These are phyloP conservation scores for Neomorphus geoffroyi DNA, from an alignment of 2,797 vertebrate species.

Conservation along the genomic window DNA sequence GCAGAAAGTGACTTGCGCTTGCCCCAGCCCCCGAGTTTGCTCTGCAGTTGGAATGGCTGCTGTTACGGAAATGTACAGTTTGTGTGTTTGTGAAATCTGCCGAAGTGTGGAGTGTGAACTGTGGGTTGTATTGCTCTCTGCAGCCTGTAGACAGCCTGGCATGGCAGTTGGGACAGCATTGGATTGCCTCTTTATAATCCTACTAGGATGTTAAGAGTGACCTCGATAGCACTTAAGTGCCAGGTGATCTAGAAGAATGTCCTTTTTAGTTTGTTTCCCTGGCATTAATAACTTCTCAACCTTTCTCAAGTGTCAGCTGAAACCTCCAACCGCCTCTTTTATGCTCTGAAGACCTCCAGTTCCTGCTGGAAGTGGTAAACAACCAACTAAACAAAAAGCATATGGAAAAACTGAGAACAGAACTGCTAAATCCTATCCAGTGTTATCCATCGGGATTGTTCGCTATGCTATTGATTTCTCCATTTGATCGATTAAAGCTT, in stretches of 20 bases:
- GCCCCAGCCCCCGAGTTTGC: background rate
- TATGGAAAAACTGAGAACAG: background rate
- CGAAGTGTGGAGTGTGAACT: background rate
- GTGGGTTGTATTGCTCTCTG: background rate
- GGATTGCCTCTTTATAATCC: background rate
- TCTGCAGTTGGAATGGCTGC: background rate
- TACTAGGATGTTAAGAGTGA: background rate
- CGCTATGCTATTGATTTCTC: constrained; percentile 27
- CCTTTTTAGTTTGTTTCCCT: background rate
- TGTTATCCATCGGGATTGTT: background rate
- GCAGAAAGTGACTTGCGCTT: background rate
- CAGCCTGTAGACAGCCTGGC: background rate
- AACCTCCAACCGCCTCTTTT: background rate
- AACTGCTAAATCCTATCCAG: background rate
- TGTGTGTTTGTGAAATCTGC: background rate
- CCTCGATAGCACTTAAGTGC: background rate
- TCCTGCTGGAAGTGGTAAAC: background rate
- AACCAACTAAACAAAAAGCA: background rate
- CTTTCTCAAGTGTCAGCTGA: background rate
- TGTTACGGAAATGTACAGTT: background rate
- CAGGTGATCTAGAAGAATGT: background rate
- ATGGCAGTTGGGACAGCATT: background rate
- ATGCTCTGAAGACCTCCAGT: background rate
- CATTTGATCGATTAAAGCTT: constrained; percentile 8
- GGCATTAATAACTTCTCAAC: background rate